A percentile compares a stretch with the other conserved stretches of the same genome.
These are phyloP conservation scores for Otis tarda DNA, from an alignment of 2,113 vertebrate species.

Conservation along the genomic window DNA sequence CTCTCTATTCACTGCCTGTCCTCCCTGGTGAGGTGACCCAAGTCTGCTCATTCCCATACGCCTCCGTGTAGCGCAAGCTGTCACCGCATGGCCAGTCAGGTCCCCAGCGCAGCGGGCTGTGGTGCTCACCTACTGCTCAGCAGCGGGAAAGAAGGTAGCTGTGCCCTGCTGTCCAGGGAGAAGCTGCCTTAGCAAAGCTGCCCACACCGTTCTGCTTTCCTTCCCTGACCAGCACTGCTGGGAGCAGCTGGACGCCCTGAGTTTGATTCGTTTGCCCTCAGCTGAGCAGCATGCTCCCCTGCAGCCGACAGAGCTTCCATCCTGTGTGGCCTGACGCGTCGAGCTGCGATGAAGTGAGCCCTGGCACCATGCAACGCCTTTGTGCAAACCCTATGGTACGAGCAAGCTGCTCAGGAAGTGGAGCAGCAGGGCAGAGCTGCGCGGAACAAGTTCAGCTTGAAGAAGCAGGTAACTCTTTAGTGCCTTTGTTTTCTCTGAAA, in stretches of 20 bases:
- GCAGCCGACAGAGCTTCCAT: not conserved
- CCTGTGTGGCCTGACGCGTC: no score
- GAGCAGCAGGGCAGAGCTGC: not conserved
- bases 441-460: not conserved
- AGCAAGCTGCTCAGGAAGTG: not conserved
- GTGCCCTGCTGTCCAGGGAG: not conserved
- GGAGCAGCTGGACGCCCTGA: not conserved
- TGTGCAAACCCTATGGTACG: not conserved
- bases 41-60: accelerated
- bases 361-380: accelerated
- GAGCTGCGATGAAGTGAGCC: accelerated
- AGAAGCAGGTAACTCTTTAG: not conserved
- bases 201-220: no score
- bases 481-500: not conserved
- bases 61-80: accelerated
- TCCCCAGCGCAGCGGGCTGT: not conserved
- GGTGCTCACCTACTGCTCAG: accelerated
- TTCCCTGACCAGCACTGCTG: accelerated
- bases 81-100: accelerated
- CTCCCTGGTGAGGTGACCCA: not conserved
- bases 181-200: not conserved
- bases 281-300: not conserved
- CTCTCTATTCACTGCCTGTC: not conserved
- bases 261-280: accelerated
- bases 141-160: no score